phyloP scores from a whole-genome alignment of 2,113 vertebrate genomes.

The Hemiprocne comata region DNA sequence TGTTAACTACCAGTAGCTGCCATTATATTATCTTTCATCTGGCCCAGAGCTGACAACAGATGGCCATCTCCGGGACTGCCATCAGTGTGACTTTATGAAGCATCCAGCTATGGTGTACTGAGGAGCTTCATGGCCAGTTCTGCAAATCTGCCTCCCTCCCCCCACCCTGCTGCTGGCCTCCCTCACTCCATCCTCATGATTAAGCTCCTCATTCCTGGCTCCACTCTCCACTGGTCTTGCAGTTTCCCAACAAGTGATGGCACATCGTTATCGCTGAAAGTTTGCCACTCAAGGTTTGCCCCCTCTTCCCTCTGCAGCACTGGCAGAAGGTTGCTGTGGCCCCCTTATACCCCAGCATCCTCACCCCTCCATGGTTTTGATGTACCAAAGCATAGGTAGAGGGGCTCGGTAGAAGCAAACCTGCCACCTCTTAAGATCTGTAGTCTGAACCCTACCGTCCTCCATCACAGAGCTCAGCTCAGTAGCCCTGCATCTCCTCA shows the following conservation, averaged over 20 bases:
- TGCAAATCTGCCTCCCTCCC: conserved; percentile 59
- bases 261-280: conserved; percentile 20
- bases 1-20: conserved; percentile 72
- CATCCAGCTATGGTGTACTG: conserved; percentile 76
- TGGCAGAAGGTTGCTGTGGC: not conserved
- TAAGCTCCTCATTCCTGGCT: conserved; percentile 72
- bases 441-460: not conserved
- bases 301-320: not conserved
- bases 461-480: not conserved
- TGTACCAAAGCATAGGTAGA: not conserved
- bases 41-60: conserved; percentile 80
- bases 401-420: not conserved
- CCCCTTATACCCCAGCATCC: not conserved
- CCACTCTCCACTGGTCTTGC: conserved; percentile 53
- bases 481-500: not conserved
- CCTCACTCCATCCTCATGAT: conserved; percentile 43
- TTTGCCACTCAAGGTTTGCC: not conserved
- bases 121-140: conserved; percentile 71
- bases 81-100: conserved; percentile 78
- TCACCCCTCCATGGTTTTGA: not conserved
- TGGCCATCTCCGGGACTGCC: conserved; percentile 77
- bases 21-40: conserved; percentile 77
- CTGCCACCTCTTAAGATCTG: not conserved
- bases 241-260: conserved; percentile 30
- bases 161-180: not conserved